Evolutionary conservation across 2,113 vertebrate genomes (phyloP), one percentile per base, ranked within the genome.

Genomic region (Benitochromis conjunctus): DNA sequence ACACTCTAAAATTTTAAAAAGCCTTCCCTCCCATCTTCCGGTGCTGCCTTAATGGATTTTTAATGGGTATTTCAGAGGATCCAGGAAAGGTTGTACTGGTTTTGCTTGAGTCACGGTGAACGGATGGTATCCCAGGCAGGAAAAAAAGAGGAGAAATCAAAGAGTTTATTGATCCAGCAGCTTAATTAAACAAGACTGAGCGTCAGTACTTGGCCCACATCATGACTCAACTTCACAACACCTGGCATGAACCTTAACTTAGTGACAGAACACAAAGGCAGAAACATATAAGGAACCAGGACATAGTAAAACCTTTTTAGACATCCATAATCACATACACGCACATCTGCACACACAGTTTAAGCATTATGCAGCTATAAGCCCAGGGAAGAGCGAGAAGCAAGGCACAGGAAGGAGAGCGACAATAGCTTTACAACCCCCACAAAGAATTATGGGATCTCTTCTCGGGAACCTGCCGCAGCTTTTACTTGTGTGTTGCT

Each of bases 131-230:
- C 66, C 46, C 71, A 81, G 86, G 56, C 79, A 74, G 58, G 81
- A 31, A 74, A 84, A 83, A 58, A 85, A 21, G 3, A 57, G 69
- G n/a, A 62, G 64, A 83, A 89, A 92, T 91, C 89, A 94, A 90
- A 93, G 93, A 69, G 85, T 79, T 80, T 91, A 95, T 95, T 89
- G 94, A 95, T 95, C 94, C 91, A 84, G 90, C 77, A 90, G 93
- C 85, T 94, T 94, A 94, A 95, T 95, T 95, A 95, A 93, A 94
- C 92, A 90, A 91, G 91, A 89, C 90, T 81, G 80, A 89, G 90
- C 90, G 80, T 92, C 89, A 89, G 88, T 58, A 74, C 80, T 89
- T 82, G 56, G 89, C 84, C 86, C 38, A 29, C 66, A 83, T 31
- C 62, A 87, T 29, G 82, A 87, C 77, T 86, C 88, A 83, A 86